Percentiles rank a stretch among this genome's conserved stretches.
Conservation (phyloP, 2,888 invertebrate genomes). For the Drosophila kanekoi region DNA sequence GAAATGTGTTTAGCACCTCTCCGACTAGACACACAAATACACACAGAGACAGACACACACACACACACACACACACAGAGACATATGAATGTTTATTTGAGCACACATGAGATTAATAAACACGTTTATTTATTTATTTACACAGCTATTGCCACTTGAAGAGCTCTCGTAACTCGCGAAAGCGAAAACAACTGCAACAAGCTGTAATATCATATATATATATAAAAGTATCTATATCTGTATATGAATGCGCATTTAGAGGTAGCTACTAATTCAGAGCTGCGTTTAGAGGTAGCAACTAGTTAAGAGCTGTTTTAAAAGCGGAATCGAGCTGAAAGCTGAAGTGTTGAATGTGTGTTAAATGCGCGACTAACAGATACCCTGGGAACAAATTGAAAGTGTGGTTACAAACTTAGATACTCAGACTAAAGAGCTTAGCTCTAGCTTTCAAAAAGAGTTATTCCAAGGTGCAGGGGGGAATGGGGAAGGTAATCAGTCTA, state of each 20-base stretch:
- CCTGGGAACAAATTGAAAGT: neutral
- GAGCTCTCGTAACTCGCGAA: constrained; percentile 31
- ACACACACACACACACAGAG: neutral
- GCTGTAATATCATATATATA: constrained; percentile 1
- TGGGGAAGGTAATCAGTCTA: too few relatives aligned
- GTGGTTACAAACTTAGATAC: neutral
- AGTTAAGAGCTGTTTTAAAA: constrained; percentile 3
- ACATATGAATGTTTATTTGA: too few relatives aligned
- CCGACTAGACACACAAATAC: constrained; percentile 9
- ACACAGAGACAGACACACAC: neutral
- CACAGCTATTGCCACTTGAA: constrained; percentile 11
- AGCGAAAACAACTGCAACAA: constrained; percentile 23
- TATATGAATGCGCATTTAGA: neutral
- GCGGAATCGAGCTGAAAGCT: constrained; percentile 1
- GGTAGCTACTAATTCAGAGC: neutral
- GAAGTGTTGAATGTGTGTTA: neutral
- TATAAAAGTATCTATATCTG: neutral
- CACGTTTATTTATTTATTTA: constrained; percentile 5
- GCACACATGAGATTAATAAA: constrained; percentile 3
- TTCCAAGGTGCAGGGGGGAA: too few relatives aligned
- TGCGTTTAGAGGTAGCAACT: neutral
- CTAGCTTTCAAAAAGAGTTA: too few relatives aligned
- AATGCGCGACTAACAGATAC: neutral
- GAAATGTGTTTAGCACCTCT: constrained; percentile 58
- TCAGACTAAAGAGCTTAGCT: neutral